Base-by-base conservation (phyloP, 2,888 invertebrate species). In the Augiades crinisus region DNA sequence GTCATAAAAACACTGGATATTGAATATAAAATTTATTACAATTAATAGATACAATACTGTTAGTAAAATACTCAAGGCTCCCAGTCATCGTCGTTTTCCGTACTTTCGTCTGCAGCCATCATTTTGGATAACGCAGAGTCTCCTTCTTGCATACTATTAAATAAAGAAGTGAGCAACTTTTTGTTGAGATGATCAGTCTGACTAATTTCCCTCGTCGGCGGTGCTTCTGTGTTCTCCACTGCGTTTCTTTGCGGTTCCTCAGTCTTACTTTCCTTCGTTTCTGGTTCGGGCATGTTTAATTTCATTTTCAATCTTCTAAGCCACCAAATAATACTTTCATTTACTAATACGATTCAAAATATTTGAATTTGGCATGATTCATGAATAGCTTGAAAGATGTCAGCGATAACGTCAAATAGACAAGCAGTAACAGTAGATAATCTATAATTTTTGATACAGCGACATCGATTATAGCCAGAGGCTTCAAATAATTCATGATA, bases 111-210 rank as follows among this genome's bases (percentile, higher is more conserved):
- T 0, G 78, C 62, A 58, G 81, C 80, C 56, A 78, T 53, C 76
- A 78, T 81, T 66, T 78, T 80, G 5, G 78, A 68, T 40, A 78
- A 49, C 17, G 58, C 54, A 19, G 80, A 70, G 57, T 88, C 80
- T 54, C 70, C 75, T 3, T 74, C 81, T 54, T 92, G 92, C 79
- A 94, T 88, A 56, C 92, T 81, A 47, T 91, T 88, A 55, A 94
- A 84, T 53, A 94, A 82, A 0, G 93, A 93, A 50, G 91, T 86
- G 40, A 94, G 75, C 46, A 94, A 77, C 64, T 91, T 91, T 72
- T 93, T 94, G 69, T 94, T 94, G 52, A 94, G 65, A 58, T 90
- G 91, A 69, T 94, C 94, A 0, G 93, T 94, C 73, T 91, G 91
- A 7, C 91, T 92, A 54, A 91, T 72, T 75, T 92, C 92, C 44